Base-by-base conservation (phyloP, 30 jellyfish, hydroid and myxozoan species). In the Euphysa ruthae region DNA sequence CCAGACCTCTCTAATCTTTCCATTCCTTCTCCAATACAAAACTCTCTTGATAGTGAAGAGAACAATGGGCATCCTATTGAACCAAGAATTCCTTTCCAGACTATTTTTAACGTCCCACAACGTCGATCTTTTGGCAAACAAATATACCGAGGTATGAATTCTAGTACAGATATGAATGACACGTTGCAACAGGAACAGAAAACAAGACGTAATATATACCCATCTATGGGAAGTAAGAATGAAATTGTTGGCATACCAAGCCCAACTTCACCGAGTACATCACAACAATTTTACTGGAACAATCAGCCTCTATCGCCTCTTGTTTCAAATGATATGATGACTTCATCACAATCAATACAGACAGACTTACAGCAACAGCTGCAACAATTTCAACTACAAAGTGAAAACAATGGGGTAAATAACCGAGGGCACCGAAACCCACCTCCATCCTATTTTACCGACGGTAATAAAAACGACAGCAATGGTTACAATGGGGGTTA, bases 1-100 rank as follows among this genome's bases (percentile, higher is more conserved):
- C 96, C 96, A 25, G 96, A 86, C 63, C 79, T 86, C 2, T 81
- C 93, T 3, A 70, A 81, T 73, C 61, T 84, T 57, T 77, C 91
- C 8, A 55, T 83, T 34, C 93, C 86, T 19, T 78, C 92, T 18
- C 93, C 95, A 29, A 69, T 72, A 15, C 92, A 82, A 26, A 38
- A 30, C 43, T 82, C 73, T 58, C 58, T 69, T 3, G 81, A 75
- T 2, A 70, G 32, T 8, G 81, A 24, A 42, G 92, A 75, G 18
- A 91, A 74, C 7, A 75, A 61, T 49, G 44, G 44, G 10, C 77
- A 66, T 27, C 81, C 51, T 52, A 38, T 50, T 20, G 61, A 73
- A 70, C 70, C 62, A 46, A 52, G 70, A 12, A 66, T 68, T 50
- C 75, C 80, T 29, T 77, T 70, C 57, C 56, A 66, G 38, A 77